These are phyloP conservation scores for Eurytoma californica DNA, from an alignment of 2,888 invertebrate genomes.

Conservation along the genomic window DNA sequence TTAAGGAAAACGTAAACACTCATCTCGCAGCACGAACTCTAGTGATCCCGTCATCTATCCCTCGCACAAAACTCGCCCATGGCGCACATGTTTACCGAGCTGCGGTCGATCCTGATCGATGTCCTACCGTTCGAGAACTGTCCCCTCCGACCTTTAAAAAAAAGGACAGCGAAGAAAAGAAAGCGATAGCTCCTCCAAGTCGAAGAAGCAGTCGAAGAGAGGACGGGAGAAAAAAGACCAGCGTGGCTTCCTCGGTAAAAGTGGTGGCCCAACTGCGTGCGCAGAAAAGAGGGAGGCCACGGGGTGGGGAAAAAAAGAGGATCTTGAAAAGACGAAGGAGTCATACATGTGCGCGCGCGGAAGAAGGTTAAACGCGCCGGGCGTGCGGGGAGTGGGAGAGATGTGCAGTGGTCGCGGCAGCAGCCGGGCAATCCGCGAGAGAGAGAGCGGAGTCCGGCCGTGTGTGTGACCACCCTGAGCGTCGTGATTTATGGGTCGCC, in stretches of 20 bases:
- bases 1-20: slow-evolving; percentile 43
- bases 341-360: slow-evolving; percentile 3
- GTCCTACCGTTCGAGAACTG: slow-evolving; percentile 6
- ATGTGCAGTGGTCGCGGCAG: too few relatives aligned
- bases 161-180: not conserved
- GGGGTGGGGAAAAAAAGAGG: not conserved
- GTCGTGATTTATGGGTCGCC: slow-evolving; percentile 68
- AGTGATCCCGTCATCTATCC: slow-evolving; percentile 9
- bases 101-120: slow-evolving; percentile 41
- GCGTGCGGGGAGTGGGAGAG: not conserved
- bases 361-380: slow-evolving; percentile 32
- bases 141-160: not conserved
- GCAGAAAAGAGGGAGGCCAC: not conserved
- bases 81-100: slow-evolving; percentile 31
- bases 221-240: slow-evolving; percentile 22
- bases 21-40: not conserved
- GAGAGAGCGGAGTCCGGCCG: slow-evolving; percentile 48
- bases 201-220: not conserved
- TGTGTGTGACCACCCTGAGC: slow-evolving; percentile 69
- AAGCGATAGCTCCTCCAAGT: slow-evolving; percentile 42
- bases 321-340: not conserved
- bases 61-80: slow-evolving; percentile 26
- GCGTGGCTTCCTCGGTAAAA: slow-evolving; percentile 43
- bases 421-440: not conserved
- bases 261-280: not conserved